These are phyloP conservation scores for Podarcis cretensis DNA, from an alignment of 2,113 vertebrate genomes.

Conservation along the genomic window DNA sequence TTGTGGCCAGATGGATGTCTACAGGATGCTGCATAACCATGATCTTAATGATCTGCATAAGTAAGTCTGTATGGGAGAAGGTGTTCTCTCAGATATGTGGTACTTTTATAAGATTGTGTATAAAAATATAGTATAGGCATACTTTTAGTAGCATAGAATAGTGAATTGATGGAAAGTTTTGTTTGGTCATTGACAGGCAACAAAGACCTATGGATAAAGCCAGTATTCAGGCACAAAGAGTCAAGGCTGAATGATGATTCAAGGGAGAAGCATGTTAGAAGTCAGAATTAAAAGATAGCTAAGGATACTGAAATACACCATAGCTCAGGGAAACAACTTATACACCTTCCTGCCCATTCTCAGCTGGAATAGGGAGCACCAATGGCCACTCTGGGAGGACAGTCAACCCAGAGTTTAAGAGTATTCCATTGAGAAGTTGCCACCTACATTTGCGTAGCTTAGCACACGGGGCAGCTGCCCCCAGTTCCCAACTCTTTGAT, in stretches of 20 bases:
- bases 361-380: too few species aligned
- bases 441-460: neutral
- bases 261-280: neutral
- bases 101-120: too few species aligned
- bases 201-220: too few species aligned
- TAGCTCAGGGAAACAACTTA: neutral
- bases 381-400: neutral
- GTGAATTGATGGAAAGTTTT: neutral
- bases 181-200: too few species aligned
- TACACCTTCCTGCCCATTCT: neutral
- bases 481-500: neutral
- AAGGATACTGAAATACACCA: neutral
- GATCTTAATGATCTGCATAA: too few species aligned
- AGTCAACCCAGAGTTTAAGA: neutral
- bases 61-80: too few species aligned
- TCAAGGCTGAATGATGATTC: too few species aligned
- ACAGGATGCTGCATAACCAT: too few species aligned
- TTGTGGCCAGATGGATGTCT: too few species aligned
- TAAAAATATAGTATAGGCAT: neutral
- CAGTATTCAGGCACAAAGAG: too few species aligned
- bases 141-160: neutral
- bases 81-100: too few species aligned
- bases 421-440: neutral
- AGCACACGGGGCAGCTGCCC: neutral
- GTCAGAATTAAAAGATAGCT: neutral